Evolutionary conservation across 2,113 vertebrate genomes (phyloP).

Genomic region (Crotalus horridus): DNA sequence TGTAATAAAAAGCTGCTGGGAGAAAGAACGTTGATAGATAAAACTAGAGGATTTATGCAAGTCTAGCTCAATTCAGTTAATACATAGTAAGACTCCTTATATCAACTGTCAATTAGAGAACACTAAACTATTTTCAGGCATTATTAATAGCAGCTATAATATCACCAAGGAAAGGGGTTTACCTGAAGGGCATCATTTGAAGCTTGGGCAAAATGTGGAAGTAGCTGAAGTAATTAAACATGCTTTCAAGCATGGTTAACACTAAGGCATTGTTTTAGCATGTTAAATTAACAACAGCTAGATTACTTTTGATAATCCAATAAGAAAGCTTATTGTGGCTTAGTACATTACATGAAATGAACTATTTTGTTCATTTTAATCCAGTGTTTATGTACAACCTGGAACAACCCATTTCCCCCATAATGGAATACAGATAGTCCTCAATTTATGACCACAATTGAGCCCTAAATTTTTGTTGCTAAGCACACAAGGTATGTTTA

Average conservation of each 20-base stretch:
- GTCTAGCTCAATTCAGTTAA: background rate
- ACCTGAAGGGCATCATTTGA: background rate
- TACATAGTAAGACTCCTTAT: background rate
- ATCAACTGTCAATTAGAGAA: background rate
- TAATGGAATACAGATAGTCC: background rate
- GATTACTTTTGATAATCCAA: background rate
- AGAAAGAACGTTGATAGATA: background rate
- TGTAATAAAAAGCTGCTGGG: background rate
- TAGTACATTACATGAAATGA: background rate
- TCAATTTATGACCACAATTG: too few relatives aligned
- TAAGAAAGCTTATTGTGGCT: background rate
- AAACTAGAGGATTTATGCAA: background rate
- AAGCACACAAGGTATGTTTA: too few relatives aligned
- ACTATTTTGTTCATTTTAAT: background rate
- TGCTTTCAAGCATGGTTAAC: background rate
- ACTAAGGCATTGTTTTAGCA: background rate
- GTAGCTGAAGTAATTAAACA: background rate
- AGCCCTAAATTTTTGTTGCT: too few relatives aligned
- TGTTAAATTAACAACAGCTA: background rate
- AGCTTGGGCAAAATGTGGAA: background rate
- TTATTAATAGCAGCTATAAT: background rate
- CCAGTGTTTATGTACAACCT: background rate
- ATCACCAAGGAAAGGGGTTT: background rate
- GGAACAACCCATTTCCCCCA: background rate
- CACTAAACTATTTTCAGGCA: background rate